Base-by-base conservation (phyloP, 2,113 vertebrate genomes). In the Silurus asotus region DNA sequence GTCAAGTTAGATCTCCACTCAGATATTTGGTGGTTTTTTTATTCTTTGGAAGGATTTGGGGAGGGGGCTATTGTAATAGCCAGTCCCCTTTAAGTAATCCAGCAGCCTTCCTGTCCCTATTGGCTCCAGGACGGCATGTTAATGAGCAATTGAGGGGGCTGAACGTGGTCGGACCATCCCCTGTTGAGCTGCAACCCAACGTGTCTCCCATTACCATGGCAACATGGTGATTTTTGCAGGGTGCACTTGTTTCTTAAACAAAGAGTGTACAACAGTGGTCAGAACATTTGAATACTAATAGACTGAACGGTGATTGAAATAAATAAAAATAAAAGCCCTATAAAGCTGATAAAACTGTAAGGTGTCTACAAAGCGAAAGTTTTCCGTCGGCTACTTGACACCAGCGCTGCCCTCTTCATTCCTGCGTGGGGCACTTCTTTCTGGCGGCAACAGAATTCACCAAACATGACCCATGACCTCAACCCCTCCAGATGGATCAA, bases 91-190 rank as follows among this genome's bases (percentile, higher is more conserved):
- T 87, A 91, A 93, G 92, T 90, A 91, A 92, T 92, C 91, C 88
- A 56, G 53, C 83, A 90, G 91, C 89, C 86, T 81, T 82, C 65
- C 76, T 81, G 87, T 61, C 91, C 92, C 91, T 89, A 95, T 95
- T 95, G 95, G 95, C 89, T 93, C 74, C 78, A 88, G 82, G 88
- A 90, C 83, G 84, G 88, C 92, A 94, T 94, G 93, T 92, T 92
- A 95, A 94, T 94, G 87, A 87, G 6, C 88, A 88, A 88, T 90
- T 87, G 88, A 93, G 77, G 93, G 93, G 87, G 87, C 86, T 69
- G 88, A 92, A 92, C 92, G 86, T 87, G 88, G 91, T 89, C 87
- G 85, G 90, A 89, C 87, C 89, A 80, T 89, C 91, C 89, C 91
- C 91, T 87, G 89, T 91, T 94, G 92, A 90, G 91, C 86, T 69